A percentile compares a stretch with the other conserved stretches of the same genome.
phyloP scores from a whole-genome alignment of 1,140 invertebrate species.

The Drosophila parabipectinata region DNA sequence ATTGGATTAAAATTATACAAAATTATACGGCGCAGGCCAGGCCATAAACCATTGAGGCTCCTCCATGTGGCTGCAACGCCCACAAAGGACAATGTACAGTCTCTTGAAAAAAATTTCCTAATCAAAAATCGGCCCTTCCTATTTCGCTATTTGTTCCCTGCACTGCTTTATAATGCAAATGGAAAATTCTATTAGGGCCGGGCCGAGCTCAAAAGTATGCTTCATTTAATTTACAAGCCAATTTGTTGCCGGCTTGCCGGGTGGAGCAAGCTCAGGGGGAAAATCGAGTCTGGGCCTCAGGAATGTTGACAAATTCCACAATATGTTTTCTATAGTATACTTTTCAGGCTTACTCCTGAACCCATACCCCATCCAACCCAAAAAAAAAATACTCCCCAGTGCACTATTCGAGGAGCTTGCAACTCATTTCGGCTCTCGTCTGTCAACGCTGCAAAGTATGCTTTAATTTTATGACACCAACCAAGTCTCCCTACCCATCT shows the following conservation, averaged over 20 bases:
- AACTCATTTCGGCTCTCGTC: constrained; percentile 40
- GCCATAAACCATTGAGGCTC: too few relatives aligned
- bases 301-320: constrained; percentile 60
- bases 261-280: too few relatives aligned
- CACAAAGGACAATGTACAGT: constrained; percentile 17
- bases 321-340: constrained; percentile 56
- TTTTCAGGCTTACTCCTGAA: background rate
- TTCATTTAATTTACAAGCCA: constrained; percentile 71
- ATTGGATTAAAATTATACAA: constrained; percentile 78
- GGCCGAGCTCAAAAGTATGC: constrained; percentile 24
- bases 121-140: constrained; percentile 27
- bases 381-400: constrained; percentile 70
- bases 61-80: background rate
- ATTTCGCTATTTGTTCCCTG: constrained; percentile 16
- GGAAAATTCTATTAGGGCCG: constrained; percentile 66
- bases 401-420: constrained; percentile 66
- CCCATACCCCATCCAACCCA: background rate
- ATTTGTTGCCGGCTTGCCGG: constrained; percentile 52
- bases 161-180: constrained; percentile 61
- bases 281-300: constrained; percentile 7
- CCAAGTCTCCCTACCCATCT: background rate
- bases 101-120: constrained; percentile 6
- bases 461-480: constrained; percentile 78
- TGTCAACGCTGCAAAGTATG: constrained; percentile 59
- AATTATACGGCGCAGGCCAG: constrained; percentile 44